Base-by-base conservation (phyloP, 2,888 invertebrate genomes). In the Cataglyphis rosenhaueri region DNA sequence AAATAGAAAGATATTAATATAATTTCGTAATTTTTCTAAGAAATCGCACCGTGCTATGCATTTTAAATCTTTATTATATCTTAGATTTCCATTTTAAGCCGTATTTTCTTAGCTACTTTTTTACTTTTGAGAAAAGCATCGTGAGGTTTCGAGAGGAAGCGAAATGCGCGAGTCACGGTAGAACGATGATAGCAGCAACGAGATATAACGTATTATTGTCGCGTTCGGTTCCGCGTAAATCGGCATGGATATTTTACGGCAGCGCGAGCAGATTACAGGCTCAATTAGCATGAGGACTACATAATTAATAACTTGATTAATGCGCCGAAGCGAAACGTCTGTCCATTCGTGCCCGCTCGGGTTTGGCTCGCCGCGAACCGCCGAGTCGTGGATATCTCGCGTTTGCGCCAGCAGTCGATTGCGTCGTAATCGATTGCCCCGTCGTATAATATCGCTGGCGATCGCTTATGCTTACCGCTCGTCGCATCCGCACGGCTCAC, bases 281-380 rank as follows among this genome's bases (percentile, higher is more conserved):
- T 89, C 93, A 92, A 93, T 94, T 93, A 94, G 92, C 92, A 92
- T 92, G 89, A 91, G 70, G 92, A 93, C 93, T 93, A 93, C 92
- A 93, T 93, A 94, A 94, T 94, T 93, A 93, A 94, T 94, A 90
- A 92, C 90, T 88, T 89, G 92, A 94, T 94, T 93, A 93, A 93
- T 93, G 92, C 92, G 88, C 82, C 92, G 92, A 92, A 91, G 92
- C 93, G 93, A 88, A 94, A 93, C 92, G 93, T 92, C 92, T 93
- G 93, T 86, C 88, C 89, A 85, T 90, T 88, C 89, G 87, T 89
- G 89, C 88, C 68, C 84, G 86, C n/a, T 88, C 86, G 82, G 85
- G 57, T 81, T n/a, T 57, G 71, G 38, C 57, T 44, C 12, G 44
- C 57, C 35, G 48, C 75, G 76, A 48, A 38, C 6, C 66, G 57